These are phyloP conservation scores for Panthera tigris DNA, from an alignment of 2,113 vertebrate genomes.

Conservation along the genomic window DNA sequence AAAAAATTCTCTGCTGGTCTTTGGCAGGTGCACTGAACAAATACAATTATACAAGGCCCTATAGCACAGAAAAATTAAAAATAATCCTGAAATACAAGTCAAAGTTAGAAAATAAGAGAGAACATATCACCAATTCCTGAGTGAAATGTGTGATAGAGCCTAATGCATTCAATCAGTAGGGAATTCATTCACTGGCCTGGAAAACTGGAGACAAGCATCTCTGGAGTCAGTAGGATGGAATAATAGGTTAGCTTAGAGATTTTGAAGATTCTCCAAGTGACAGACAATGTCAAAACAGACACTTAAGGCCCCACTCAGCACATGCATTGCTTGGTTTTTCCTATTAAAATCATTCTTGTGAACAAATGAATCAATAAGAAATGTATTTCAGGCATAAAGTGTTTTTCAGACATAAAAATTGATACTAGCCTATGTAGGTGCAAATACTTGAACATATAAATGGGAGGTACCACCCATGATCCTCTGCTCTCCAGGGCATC, in stretches of 20 bases:
- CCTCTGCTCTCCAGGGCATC: neutral
- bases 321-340: neutral
- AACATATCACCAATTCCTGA: neutral
- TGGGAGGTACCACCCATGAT: too few relatives aligned
- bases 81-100: neutral
- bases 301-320: neutral
- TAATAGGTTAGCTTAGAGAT: neutral
- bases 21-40: neutral
- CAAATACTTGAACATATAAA: neutral
- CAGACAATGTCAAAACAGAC: neutral
- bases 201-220: neutral
- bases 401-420: slow-evolving; percentile 28
- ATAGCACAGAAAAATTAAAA: neutral
- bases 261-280: neutral
- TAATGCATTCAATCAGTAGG: neutral
- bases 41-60: neutral
- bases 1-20: neutral
- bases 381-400: neutral
- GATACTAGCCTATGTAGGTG: neutral
- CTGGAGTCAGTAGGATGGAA: neutral
- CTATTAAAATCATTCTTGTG: neutral
- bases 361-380: neutral
- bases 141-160: neutral
- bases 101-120: neutral
- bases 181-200: neutral